Evolutionary conservation across 2,113 vertebrate species (phyloP), one percentile per base, ranked within the genome.

Genomic region (Cyanoramphus novaezelandiae): DNA sequence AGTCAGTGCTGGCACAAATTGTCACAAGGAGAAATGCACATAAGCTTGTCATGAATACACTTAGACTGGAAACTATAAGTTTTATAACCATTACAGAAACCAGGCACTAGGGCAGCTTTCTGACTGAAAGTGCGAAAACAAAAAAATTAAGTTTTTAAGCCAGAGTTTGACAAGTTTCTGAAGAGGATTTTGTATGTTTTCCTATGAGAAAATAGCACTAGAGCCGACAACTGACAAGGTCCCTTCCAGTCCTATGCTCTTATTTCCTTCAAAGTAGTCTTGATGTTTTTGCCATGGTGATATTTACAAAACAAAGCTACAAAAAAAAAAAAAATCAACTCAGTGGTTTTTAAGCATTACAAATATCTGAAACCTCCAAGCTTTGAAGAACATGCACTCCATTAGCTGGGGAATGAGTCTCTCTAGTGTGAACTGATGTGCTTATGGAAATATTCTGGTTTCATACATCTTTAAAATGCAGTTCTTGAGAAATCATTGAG

Each of bases 281-380:
- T 52, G 41, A 88, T 75, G 49, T 39, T 63, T 95, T 96, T 94
- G 62, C 83, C 74, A 72, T 82, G 74, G 83, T 80, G 80, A 95
- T 89, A 85, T 82, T 84, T 94, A 95, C 86, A 93, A 96, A 96
- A 96, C 88, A 92, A 95, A 95, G 63, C 52, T 35, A 93, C n/a
- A 83, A 46, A 88, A 83, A 96, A 83, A 83, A n/a, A n/a, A 96
- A 83, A 96, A 83, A 83, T 81, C n/a, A 93, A 37, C 85, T 88
- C 59, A 2, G 41, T 53, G 46, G 21, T 50, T 90, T 88, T 90
- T 52, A 94, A 85, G 77, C 62, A 72, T 72, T 79, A 82, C 82
- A 90, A 93, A 85, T 63, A 92, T 46, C 88, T 93, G 67, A 96
- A 94, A 86, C 29, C 52, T 75, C 20, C 28, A 76, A 52, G 86